phyloP scores from a whole-genome alignment of 1,140 invertebrate species.

The Nasonia longicornis region DNA sequence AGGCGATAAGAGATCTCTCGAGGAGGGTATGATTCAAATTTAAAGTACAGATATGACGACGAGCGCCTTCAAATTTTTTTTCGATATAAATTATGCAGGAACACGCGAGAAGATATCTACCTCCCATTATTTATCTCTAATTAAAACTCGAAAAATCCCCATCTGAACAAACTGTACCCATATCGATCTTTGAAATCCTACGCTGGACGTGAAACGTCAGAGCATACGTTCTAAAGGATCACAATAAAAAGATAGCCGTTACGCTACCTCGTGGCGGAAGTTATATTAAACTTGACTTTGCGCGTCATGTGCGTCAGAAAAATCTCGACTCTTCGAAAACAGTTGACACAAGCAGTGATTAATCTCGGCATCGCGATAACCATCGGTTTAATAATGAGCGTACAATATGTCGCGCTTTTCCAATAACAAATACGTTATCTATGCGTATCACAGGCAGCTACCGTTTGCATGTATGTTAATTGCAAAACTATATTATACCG shows the following conservation, averaged over 20 bases:
- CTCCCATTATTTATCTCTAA: neutral
- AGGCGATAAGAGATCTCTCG: neutral
- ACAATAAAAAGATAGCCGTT: neutral
- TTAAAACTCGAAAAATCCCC: neutral
- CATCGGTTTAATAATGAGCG: conserved; percentile 9
- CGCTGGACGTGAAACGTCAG: neutral
- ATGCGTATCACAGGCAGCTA: neutral
- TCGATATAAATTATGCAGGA: neutral
- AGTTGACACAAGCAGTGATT: conserved; percentile 18
- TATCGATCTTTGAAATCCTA: neutral
- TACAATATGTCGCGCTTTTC: conserved; percentile 13
- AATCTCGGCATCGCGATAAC: neutral
- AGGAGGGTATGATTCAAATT: neutral
- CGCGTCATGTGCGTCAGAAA: neutral
- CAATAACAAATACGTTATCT: conserved; percentile 26
- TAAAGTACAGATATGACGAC: neutral
- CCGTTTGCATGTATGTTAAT: conserved; percentile 2
- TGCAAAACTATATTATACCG: neutral
- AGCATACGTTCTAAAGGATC: neutral
- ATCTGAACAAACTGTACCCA: neutral
- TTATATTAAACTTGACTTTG: conserved; percentile 1
- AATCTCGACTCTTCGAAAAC: neutral
- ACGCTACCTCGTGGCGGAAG: neutral
- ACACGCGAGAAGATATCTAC: neutral
- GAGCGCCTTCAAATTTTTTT: neutral